These are phyloP conservation scores for Callosobruchus maculatus DNA, from an alignment of 2,888 invertebrate species.

Conservation along the genomic window DNA sequence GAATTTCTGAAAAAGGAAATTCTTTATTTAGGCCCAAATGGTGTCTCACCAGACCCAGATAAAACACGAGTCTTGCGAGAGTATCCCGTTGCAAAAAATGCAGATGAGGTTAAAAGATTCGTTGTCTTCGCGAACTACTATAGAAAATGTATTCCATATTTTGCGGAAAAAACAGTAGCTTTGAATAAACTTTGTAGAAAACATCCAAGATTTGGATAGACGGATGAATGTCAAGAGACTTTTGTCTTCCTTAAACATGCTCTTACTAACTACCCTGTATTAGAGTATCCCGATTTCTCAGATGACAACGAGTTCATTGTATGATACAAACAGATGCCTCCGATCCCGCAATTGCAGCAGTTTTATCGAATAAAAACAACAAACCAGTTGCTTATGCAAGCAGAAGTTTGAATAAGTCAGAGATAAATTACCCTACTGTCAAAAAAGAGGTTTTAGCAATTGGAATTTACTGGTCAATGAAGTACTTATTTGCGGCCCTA, in stretches of 20 bases:
- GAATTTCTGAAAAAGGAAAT: background rate
- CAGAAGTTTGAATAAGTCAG: slow-evolving; percentile 30
- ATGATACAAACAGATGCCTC: slow-evolving; percentile 21
- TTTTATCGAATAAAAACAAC: slow-evolving; percentile 22
- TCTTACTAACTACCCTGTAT: background rate
- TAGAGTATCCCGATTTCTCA: slow-evolving; percentile 8
- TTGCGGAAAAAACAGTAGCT: slow-evolving; percentile 1
- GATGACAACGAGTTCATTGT: slow-evolving; percentile 18
- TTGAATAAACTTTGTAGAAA: slow-evolving; percentile 1
- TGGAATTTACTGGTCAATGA: slow-evolving; percentile 14
- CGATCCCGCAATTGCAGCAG: too few relatives aligned
- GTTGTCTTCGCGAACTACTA: slow-evolving; percentile 23
- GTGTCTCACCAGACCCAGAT: slow-evolving; percentile 15
- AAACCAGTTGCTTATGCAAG: slow-evolving; percentile 36
- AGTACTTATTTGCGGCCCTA: slow-evolving; percentile 19
- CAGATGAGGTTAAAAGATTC: slow-evolving; percentile 18
- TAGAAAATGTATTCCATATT: slow-evolving; percentile 4
- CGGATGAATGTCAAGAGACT: slow-evolving; percentile 5
- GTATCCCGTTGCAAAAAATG: slow-evolving; percentile 19
- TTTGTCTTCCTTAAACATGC: background rate
- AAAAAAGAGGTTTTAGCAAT: slow-evolving; percentile 38
- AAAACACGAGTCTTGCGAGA: slow-evolving; percentile 17
- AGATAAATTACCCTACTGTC: slow-evolving; percentile 26
- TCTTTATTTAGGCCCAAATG: slow-evolving; percentile 4
- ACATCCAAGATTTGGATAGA: slow-evolving; percentile 5